Evolutionary conservation across 2,113 vertebrate species (phyloP).

Genomic region (Oplegnathus fasciatus): DNA sequence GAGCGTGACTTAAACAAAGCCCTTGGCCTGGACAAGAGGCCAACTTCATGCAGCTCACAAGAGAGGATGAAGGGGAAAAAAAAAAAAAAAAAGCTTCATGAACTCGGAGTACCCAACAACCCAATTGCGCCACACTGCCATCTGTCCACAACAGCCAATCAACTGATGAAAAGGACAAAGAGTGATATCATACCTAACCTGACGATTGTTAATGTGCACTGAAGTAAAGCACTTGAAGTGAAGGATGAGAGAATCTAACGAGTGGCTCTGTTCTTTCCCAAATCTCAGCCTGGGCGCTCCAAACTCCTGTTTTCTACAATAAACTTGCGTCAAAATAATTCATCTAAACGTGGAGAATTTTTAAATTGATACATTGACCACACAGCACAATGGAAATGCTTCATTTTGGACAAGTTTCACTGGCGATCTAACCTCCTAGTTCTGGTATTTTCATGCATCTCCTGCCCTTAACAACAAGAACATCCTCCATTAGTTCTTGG

Average conservation of each 20-base stretch:
- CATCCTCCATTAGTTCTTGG: background rate
- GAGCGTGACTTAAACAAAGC: slow-evolving; percentile 95
- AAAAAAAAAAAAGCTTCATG: slow-evolving; percentile 64
- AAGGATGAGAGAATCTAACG: slow-evolving; percentile 52
- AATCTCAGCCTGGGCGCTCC: background rate
- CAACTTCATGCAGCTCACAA: slow-evolving; percentile 87
- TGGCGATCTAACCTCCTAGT: background rate
- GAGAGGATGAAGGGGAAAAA: slow-evolving; percentile 74
- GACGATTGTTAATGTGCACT: slow-evolving; percentile 77
- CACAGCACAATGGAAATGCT: background rate
- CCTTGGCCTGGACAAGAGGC: slow-evolving; percentile 92
- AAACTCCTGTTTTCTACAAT: background rate
- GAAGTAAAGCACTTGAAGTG: slow-evolving; percentile 73
- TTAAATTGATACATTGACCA: background rate
- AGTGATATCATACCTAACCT: slow-evolving; percentile 79
- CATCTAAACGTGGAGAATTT: background rate
- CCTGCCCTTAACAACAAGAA: slow-evolving; percentile 4
- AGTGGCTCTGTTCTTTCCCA: background rate
- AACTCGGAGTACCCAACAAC: slow-evolving; percentile 83
- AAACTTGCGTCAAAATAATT: background rate
- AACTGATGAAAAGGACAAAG: slow-evolving; percentile 78
- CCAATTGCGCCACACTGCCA: slow-evolving; percentile 84
- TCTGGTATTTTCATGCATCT: slow-evolving; percentile 2
- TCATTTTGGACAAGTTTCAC: background rate
- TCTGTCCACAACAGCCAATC: slow-evolving; percentile 82